Conservation (phyloP, 2,888 invertebrate species). For the Lordiphosa fenestrarum region DNA sequence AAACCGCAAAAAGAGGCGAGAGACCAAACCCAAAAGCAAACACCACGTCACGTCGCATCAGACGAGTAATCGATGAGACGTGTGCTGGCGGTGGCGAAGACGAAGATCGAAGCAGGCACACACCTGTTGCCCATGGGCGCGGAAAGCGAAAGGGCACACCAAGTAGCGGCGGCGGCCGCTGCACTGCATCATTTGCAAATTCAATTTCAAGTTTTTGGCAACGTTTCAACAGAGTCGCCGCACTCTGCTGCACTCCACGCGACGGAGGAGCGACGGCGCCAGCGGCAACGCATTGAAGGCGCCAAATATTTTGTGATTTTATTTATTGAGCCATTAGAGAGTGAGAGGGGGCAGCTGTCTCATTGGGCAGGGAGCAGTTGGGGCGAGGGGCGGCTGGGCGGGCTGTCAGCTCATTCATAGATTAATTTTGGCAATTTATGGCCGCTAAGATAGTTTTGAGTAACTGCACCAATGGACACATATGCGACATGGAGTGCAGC, state of each 20-base stretch:
- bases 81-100: constrained; percentile 37
- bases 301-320: constrained; percentile 48
- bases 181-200: constrained; percentile 66
- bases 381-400: constrained; percentile 4
- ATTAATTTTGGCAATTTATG: constrained; percentile 73
- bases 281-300: constrained; percentile 41
- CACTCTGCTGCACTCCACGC: too few species aligned
- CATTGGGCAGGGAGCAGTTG: neutral
- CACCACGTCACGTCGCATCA: constrained; percentile 32
- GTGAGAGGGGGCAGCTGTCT: neutral
- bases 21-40: constrained; percentile 13
- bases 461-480: constrained; percentile 54
- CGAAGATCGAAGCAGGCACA: constrained; percentile 20
- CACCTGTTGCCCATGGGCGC: constrained; percentile 53
- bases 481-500: constrained; percentile 30
- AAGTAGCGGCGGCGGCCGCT: constrained; percentile 27
- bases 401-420: constrained; percentile 67
- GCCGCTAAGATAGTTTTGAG: constrained; percentile 60
- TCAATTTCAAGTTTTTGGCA: constrained; percentile 73
- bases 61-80: constrained; percentile 68
- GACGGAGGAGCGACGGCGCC: constrained; percentile 31
- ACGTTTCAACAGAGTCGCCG: constrained; percentile 51
- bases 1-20: constrained; percentile 32
- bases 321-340: constrained; percentile 65
- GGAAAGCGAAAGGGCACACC: constrained; percentile 45